A percentile compares a stretch with the other conserved stretches of the same genome.
Evolutionary conservation across 2,888 invertebrate species (phyloP).

Genomic region (Poecilus cupreus): DNA sequence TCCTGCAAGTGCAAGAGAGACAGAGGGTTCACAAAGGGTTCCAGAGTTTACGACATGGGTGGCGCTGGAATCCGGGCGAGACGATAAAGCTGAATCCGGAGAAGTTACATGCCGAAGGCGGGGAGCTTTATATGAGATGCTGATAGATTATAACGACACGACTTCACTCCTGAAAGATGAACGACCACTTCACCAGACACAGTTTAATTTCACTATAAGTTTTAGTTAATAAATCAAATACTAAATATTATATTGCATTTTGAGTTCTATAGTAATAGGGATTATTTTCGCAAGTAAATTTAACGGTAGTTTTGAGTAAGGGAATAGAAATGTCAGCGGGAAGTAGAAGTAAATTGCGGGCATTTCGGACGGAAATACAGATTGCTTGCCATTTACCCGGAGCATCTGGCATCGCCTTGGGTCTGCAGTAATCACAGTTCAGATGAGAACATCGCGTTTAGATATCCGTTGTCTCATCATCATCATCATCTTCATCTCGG

Average conservation of each 20-base stretch:
- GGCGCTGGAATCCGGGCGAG: conserved; percentile 27
- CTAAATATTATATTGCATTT: too few species aligned
- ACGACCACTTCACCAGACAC: not conserved
- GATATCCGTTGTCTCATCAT: not conserved
- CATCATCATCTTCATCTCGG: conserved; percentile 19
- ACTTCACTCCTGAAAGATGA: conserved; percentile 14
- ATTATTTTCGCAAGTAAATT: too few species aligned
- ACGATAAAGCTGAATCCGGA: conserved; percentile 9
- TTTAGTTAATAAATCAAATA: too few species aligned
- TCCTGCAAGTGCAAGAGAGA: not conserved
- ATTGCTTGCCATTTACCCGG: conserved; percentile 18
- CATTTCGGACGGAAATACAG: not conserved
- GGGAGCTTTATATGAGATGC: not conserved
- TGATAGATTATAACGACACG: conserved; percentile 18
- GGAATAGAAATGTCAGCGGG: not conserved
- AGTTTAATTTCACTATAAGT: too few species aligned
- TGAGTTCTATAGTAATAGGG: too few species aligned
- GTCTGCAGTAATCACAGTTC: not conserved
- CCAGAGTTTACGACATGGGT: conserved; percentile 43
- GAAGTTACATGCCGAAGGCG: conserved; percentile 29
- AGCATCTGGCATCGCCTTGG: not conserved
- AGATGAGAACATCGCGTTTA: not conserved
- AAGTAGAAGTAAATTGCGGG: not conserved
- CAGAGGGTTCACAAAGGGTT: conserved; percentile 30
- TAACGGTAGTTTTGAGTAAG: too few species aligned